These are phyloP conservation scores for Potamilus streckersoni DNA, from an alignment of 1,140 invertebrate species.

Conservation along the genomic window DNA sequence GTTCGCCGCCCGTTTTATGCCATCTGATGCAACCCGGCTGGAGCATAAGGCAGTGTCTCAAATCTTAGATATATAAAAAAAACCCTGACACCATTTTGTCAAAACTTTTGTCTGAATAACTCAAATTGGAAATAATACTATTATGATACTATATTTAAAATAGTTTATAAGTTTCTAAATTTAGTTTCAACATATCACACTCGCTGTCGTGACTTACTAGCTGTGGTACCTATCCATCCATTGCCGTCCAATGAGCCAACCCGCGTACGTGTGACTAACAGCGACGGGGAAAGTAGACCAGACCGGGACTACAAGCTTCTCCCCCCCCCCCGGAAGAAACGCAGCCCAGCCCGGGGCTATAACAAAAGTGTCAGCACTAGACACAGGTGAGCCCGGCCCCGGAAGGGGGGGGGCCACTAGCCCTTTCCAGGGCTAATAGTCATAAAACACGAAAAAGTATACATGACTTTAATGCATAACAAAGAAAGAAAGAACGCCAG, in stretches of 20 bases:
- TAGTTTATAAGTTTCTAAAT: conserved; percentile 6
- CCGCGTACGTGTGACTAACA: conserved; percentile 16
- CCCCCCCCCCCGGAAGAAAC: too few species aligned
- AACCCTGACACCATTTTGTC: neutral
- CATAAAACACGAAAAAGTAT: too few species aligned
- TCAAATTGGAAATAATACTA: neutral
- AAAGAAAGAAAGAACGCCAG: too few species aligned
- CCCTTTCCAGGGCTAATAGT: too few species aligned
- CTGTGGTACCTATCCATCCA: too few species aligned
- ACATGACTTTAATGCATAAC: too few species aligned
- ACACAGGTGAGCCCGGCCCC: too few species aligned
- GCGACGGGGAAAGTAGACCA: too few species aligned
- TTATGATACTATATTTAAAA: conserved; percentile 5
- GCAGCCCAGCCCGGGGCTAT: too few species aligned
- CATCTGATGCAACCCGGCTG: conserved; percentile 23
- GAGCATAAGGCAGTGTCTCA: neutral
- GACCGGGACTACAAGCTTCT: too few species aligned
- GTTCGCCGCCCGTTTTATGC: conserved; percentile 31
- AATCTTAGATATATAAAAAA: neutral
- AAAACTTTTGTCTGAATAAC: neutral
- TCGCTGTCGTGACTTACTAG: conserved; percentile 16
- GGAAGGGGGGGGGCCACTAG: too few species aligned
- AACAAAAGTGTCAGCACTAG: too few species aligned
- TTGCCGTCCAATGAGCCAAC: conserved; percentile 10
- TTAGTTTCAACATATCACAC: conserved; percentile 7